phyloP scores from a whole-genome alignment of 2,113 vertebrate genomes.

The Chionis minor region DNA sequence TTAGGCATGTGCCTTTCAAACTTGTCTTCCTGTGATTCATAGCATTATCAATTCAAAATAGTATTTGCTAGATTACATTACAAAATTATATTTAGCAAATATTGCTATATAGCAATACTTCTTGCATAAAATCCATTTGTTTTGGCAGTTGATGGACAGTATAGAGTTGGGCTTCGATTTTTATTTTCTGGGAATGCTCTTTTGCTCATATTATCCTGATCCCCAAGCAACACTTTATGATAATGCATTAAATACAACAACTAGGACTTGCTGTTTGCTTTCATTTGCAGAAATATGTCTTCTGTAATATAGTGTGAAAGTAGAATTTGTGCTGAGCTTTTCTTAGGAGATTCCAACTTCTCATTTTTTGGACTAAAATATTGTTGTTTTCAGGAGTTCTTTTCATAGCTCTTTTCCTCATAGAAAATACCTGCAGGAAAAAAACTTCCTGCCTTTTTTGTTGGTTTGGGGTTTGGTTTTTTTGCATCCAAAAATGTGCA shows the following conservation, averaged over 20 bases:
- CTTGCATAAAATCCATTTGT: not conserved
- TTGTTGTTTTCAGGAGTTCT: not conserved
- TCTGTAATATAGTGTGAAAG: not conserved
- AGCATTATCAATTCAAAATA: not conserved
- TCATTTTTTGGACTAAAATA: not conserved
- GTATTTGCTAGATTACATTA: not conserved
- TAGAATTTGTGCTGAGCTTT: not conserved
- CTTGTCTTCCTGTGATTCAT: not conserved
- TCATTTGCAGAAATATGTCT: not conserved
- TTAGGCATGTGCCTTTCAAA: not conserved
- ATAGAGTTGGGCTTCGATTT: not conserved
- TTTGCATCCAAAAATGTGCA: not conserved
- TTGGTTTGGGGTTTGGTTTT: not conserved
- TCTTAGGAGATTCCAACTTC: not conserved
- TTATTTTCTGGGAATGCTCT: not conserved
- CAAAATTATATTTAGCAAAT: not conserved
- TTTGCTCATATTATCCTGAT: not conserved
- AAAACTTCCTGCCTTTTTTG: not conserved
- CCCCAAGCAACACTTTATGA: not conserved
- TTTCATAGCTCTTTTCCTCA: not conserved
- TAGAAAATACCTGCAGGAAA: not conserved
- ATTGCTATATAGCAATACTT: not conserved
- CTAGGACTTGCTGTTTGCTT: not conserved
- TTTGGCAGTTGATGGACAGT: not conserved
- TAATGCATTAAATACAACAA: not conserved